Conservation (phyloP, 2,113 vertebrate genomes). For the Centrocercus urophasianus region DNA sequence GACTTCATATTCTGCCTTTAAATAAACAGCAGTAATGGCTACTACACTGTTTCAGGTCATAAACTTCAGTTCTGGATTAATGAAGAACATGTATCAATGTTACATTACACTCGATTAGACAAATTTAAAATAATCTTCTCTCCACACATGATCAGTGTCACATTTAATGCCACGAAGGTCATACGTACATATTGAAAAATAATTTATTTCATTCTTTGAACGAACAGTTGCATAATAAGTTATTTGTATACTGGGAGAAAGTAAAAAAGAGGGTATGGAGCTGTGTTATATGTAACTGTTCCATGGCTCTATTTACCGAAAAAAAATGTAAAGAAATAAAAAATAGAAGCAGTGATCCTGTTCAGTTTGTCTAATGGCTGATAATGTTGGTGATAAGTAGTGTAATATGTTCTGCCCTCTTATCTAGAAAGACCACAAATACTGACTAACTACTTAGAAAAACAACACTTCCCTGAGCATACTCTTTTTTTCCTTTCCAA, state of each 20-base stretch:
- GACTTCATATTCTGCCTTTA: background rate
- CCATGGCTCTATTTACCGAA: background rate
- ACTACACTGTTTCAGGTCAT: background rate
- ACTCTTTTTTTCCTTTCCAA: conserved; percentile 10
- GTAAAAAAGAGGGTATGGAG: background rate
- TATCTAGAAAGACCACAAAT: conserved; percentile 48
- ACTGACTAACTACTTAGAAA: conserved; percentile 28
- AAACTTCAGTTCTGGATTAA: background rate
- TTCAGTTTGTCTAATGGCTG: conserved; percentile 52
- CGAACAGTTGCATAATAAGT: background rate
- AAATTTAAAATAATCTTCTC: background rate
- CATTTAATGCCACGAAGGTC: background rate
- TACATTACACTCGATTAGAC: background rate
- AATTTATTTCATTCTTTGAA: background rate
- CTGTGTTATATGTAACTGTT: background rate
- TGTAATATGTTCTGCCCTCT: conserved; percentile 25
- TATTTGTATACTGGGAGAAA: background rate
- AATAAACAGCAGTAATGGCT: background rate
- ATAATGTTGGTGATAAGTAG: conserved; percentile 44
- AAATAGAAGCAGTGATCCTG: background rate
- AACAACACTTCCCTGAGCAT: background rate
- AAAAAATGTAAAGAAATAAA: conserved; percentile 55
- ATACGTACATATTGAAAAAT: background rate
- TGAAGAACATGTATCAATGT: background rate
- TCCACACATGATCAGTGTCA: background rate